Percentiles rank a stretch among this genome's conserved stretches.
These are phyloP conservation scores for Chlorops oryzae DNA, from an alignment of 1,140 invertebrate genomes.

Conservation along the genomic window DNA sequence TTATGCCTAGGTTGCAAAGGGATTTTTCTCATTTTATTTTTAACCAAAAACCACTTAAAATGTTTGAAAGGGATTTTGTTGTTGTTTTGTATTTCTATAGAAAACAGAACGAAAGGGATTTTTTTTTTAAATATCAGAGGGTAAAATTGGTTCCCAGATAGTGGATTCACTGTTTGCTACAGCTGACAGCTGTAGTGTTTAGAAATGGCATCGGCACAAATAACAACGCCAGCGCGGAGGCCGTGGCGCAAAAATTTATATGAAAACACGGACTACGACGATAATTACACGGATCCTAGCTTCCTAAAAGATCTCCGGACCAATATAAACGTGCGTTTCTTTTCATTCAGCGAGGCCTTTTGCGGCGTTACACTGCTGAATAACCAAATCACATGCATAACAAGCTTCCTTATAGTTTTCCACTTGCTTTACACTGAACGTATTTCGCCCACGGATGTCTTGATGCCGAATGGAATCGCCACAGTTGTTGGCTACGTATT, in stretches of 20 bases:
- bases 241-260: conserved; percentile 86
- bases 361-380: conserved; percentile 65
- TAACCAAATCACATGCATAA: conserved; percentile 68
- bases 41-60: no score
- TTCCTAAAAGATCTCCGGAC: conserved; percentile 82
- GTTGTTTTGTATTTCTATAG: no score
- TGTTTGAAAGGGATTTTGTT: no score
- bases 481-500: conserved; percentile 52
- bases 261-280: conserved; percentile 75
- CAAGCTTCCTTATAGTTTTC: conserved; percentile 70
- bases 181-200: no score
- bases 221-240: no score
- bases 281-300: conserved; percentile 82
- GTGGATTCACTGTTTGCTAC: no score
- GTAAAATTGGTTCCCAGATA: no score
- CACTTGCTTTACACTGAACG: conserved; percentile 65
- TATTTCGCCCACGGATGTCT: conserved; percentile 57
- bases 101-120: no score
- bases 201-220: no score
- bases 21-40: no score
- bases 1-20: no score
- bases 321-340: conserved; percentile 71
- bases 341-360: conserved; percentile 63
- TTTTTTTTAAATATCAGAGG: no score
- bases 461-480: conserved; percentile 52